A percentile compares a stretch with the other conserved stretches of the same genome.
Conservation (phyloP, 1,140 invertebrate species). For the Liolophura sinensis region DNA sequence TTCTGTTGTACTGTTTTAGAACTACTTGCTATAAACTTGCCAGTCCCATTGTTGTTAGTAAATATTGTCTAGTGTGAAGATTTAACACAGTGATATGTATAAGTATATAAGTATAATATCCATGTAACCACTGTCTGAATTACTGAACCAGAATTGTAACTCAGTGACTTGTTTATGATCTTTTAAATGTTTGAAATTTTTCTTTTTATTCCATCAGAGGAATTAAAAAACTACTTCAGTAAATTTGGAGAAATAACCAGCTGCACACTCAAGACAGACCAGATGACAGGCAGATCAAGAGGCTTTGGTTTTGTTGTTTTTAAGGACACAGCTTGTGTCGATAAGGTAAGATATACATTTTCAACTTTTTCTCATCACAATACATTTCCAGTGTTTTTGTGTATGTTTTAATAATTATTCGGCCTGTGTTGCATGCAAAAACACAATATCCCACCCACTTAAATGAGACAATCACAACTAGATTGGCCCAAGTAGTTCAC, state of each 20-base stretch:
- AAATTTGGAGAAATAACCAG: constrained; percentile 95
- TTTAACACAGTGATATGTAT: background rate
- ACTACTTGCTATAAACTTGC: background rate
- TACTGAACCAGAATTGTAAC: too few species aligned
- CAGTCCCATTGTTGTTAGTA: too few species aligned
- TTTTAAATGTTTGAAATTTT: background rate
- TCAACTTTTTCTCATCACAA: background rate
- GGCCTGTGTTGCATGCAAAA: too few species aligned
- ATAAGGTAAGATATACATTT: constrained; percentile 44
- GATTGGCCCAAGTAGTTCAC: too few species aligned
- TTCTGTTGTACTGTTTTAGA: background rate
- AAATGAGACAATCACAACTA: too few species aligned
- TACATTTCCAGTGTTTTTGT: too few species aligned
- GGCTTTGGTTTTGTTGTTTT: constrained; percentile 98
- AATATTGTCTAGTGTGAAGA: background rate
- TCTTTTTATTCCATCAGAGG: constrained; percentile 57
- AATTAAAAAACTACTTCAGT: constrained; percentile 51
- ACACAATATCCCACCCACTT: too few species aligned
- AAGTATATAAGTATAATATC: background rate
- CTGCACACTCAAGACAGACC: constrained; percentile 98
- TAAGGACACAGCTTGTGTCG: constrained; percentile 72
- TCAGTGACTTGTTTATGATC: background rate
- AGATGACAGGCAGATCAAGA: constrained; percentile 91
- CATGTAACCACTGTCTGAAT: background rate
- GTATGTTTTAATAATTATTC: too few species aligned